A percentile compares a stretch with the other conserved stretches of the same genome.
Evolutionary conservation across 2,797 vertebrate genomes (phyloP).

Genomic region (Neopelma chrysocephalum): DNA sequence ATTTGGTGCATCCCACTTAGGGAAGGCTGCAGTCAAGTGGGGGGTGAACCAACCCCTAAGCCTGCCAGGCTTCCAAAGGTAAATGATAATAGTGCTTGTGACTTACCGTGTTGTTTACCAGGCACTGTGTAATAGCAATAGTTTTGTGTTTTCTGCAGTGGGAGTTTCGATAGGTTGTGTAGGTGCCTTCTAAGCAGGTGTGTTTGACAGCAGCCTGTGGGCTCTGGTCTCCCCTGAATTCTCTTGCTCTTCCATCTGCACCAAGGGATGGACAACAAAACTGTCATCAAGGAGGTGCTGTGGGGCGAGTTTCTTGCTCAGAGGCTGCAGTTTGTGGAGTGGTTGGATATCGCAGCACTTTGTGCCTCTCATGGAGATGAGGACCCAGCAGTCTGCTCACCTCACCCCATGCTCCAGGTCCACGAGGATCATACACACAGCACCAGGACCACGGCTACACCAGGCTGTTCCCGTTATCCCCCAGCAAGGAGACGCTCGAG

Average conservation of each 20-base stretch:
- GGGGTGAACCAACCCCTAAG: background rate
- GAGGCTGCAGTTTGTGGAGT: background rate
- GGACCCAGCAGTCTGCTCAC: background rate
- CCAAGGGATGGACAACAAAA: background rate
- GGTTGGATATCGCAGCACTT: fast-evolving
- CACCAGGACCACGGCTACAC: fast-evolving
- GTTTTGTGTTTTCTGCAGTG: background rate
- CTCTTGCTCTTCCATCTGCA: background rate
- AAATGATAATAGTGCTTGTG: background rate
- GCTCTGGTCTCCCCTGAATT: background rate
- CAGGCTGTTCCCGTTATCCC: fast-evolving
- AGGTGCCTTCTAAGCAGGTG: background rate
- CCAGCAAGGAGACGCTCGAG: fast-evolving
- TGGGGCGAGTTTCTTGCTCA: fast-evolving
- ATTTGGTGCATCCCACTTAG: background rate
- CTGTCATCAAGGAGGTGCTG: fast-evolving
- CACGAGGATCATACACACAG: fast-evolving
- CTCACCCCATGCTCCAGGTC: fast-evolving
- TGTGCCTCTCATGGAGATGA: fast-evolving
- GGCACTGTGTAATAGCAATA: background rate
- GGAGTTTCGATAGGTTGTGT: background rate
- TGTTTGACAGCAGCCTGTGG: background rate
- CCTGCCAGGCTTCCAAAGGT: background rate
- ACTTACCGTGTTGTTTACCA: background rate
- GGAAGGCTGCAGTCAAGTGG: background rate